Evolutionary conservation across 2,888 invertebrate species (phyloP).

Genomic region (Epiblema foenella): DNA sequence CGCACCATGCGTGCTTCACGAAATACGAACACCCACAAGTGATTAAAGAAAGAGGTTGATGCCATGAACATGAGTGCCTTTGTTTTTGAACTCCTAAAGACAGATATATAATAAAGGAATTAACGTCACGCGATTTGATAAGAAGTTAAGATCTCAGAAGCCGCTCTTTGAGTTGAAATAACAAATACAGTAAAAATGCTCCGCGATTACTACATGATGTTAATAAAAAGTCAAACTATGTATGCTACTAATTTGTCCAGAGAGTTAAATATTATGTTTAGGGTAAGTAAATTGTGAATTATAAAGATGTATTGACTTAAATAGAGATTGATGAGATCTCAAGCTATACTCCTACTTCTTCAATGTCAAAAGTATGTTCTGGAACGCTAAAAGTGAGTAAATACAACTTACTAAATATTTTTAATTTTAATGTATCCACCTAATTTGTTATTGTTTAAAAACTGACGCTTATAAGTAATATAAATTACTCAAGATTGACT

Average conservation of each 20-base stretch:
- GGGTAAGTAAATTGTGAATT: background rate
- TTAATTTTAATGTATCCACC: too few relatives aligned
- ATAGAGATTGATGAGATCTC: background rate
- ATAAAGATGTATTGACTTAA: background rate
- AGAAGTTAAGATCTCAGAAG: constrained; percentile 28
- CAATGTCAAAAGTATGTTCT: too few relatives aligned
- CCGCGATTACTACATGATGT: background rate
- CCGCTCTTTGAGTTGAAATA: constrained; percentile 29
- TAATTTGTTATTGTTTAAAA: too few relatives aligned
- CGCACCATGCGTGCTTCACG: constrained; percentile 61
- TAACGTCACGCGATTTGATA: constrained; percentile 37
- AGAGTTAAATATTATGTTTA: background rate
- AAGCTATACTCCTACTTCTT: background rate
- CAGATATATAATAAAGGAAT: constrained; percentile 32
- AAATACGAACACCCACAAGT: constrained; percentile 58
- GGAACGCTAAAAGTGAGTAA: background rate
- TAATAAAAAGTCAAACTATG: background rate
- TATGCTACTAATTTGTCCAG: background rate
- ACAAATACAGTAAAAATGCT: background rate
- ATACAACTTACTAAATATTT: too few relatives aligned
- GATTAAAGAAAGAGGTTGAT: constrained; percentile 44
- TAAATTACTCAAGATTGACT: too few relatives aligned
- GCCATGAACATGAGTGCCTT: constrained; percentile 40
- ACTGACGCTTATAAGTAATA: too few relatives aligned
- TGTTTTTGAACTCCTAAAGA: constrained; percentile 40